These are phyloP conservation scores for Lacanobia wlatinum DNA, from an alignment of 2,888 invertebrate species.

Conservation along the genomic window DNA sequence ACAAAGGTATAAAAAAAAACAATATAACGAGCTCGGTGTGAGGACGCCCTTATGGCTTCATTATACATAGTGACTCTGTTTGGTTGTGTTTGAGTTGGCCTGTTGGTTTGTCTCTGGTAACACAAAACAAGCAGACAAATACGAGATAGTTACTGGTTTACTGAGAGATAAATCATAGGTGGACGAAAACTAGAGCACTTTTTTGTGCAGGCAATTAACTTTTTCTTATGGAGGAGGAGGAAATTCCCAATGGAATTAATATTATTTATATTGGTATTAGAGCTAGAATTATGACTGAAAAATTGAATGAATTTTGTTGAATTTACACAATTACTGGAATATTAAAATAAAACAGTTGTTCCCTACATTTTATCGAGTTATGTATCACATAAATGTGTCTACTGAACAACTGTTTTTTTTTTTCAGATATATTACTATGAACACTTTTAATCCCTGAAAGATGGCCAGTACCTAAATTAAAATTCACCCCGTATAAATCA, in stretches of 20 bases:
- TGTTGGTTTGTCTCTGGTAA: conserved; percentile 7
- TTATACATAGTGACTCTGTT: conserved; percentile 19
- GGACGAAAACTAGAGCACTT: background rate
- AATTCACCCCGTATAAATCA: background rate
- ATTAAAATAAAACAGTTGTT: too few species aligned
- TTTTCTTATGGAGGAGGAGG: too few species aligned
- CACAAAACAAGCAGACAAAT: conserved; percentile 6
- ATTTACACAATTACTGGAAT: too few species aligned
- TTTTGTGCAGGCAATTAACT: background rate
- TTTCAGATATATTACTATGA: too few species aligned
- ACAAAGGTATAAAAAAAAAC: background rate
- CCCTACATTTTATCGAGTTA: too few species aligned
- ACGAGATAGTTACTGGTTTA: background rate
- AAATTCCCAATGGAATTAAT: too few species aligned
- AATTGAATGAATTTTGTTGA: too few species aligned
- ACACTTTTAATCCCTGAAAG: background rate
- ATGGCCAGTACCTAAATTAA: background rate
- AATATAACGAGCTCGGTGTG: background rate
- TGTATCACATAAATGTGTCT: too few species aligned
- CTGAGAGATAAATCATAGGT: background rate
- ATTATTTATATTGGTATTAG: too few species aligned
- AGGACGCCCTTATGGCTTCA: conserved; percentile 17
- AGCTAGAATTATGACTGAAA: too few species aligned
- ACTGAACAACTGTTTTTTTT: too few species aligned
- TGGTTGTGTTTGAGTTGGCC: conserved; percentile 30